A percentile compares a stretch with the other conserved stretches of the same genome.
These are phyloP conservation scores for Periophthalmodon schlosseri DNA, from an alignment of 2,113 vertebrate genomes.

Conservation along the genomic window DNA sequence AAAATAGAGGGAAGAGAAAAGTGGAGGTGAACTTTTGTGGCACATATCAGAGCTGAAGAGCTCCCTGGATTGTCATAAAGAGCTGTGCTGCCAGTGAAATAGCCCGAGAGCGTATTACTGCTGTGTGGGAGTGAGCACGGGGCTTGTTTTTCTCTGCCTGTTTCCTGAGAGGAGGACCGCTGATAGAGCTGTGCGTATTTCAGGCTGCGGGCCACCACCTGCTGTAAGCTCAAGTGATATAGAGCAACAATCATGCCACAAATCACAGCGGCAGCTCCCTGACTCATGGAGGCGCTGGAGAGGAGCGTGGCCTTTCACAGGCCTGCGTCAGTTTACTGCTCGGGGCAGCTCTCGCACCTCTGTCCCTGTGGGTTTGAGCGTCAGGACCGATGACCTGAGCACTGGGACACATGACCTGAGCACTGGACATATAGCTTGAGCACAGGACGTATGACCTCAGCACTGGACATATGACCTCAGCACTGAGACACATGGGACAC, in stretches of 20 bases:
- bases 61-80: constrained; percentile 79
- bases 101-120: constrained; percentile 69
- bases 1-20: constrained; percentile 63
- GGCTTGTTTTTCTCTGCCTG: constrained; percentile 70
- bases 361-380: constrained; percentile 67
- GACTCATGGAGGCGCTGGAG: constrained; percentile 63
- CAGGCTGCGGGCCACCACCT: constrained; percentile 66
- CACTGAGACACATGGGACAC: too few relatives aligned
- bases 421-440: constrained; percentile 63
- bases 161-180: constrained; percentile 56
- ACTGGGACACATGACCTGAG: constrained; percentile 67
- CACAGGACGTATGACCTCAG: constrained; percentile 35
- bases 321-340: constrained; percentile 66
- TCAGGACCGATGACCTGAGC: constrained; percentile 61
- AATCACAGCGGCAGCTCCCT: constrained; percentile 66
- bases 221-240: constrained; percentile 70
- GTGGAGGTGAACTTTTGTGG: constrained; percentile 73
- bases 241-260: constrained; percentile 68
- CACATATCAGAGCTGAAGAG: constrained; percentile 79
- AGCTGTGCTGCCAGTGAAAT: constrained; percentile 77
- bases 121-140: constrained; percentile 70
- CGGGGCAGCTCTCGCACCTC: constrained; percentile 42
- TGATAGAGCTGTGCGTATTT: constrained; percentile 58
- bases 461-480: too few relatives aligned
- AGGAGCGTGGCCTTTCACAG: constrained; percentile 63